Evolutionary conservation across 1,140 invertebrate species (phyloP).

Genomic region (Drosophila ironensis): DNA sequence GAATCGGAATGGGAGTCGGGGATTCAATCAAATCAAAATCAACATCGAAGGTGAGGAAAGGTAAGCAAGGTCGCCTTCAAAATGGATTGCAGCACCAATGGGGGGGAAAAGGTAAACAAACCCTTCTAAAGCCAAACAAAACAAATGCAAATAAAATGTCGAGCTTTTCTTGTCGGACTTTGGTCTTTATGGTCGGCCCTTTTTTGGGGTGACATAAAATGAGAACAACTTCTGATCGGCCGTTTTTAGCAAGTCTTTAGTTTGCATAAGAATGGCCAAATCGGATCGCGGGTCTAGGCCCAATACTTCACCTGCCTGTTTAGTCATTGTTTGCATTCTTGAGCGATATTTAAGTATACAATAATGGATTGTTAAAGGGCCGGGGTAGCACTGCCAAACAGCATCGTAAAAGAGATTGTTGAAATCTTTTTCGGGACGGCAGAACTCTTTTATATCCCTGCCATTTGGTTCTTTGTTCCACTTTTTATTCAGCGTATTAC

Average conservation of each 20-base stretch:
- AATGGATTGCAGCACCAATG: not conserved
- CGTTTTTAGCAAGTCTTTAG: not conserved
- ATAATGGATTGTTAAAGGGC: not conserved
- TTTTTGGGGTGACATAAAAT: not conserved
- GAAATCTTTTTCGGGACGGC: not conserved
- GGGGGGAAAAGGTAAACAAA: not conserved
- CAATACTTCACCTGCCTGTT: not conserved
- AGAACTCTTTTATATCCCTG: too few species aligned
- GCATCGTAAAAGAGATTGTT: not conserved
- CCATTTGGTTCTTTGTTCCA: too few species aligned
- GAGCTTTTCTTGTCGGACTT: not conserved
- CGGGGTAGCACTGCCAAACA: not conserved
- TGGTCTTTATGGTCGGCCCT: not conserved
- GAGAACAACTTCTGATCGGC: slow-evolving; percentile 1
- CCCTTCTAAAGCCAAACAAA: not conserved
- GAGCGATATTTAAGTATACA: too few species aligned
- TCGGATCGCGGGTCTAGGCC: not conserved
- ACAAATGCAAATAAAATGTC: not conserved
- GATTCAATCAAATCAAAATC: slow-evolving; percentile 1
- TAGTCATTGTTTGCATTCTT: not conserved
- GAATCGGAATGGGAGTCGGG: too few species aligned
- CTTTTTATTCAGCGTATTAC: too few species aligned
- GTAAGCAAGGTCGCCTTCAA: slow-evolving; percentile 41
- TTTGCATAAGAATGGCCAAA: slow-evolving; percentile 23
- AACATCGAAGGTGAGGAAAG: slow-evolving; percentile 20